Evolutionary conservation across 2,888 invertebrate species (phyloP).

Genomic region (Axea sp.): DNA sequence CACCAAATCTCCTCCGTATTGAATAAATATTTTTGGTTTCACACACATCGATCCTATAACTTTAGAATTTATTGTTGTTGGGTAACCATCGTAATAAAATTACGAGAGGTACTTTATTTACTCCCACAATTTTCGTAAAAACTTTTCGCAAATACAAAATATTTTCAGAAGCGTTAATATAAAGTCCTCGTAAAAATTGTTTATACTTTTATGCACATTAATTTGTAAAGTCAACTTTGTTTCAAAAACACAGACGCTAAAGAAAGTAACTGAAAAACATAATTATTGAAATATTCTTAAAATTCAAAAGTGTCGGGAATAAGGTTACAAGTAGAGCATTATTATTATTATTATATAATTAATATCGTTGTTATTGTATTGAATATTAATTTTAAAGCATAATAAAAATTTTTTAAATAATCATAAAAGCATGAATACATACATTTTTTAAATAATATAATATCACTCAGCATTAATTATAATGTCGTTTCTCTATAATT

Average conservation of each 20-base stretch:
- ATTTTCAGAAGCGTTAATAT: constrained; percentile 24
- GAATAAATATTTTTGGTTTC: constrained; percentile 57
- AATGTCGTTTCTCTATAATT: too few relatives aligned
- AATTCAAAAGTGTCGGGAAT: too few relatives aligned
- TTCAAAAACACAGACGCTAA: not conserved
- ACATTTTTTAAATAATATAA: too few relatives aligned
- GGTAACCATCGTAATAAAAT: constrained; percentile 54
- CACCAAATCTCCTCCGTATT: constrained; percentile 33
- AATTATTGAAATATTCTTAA: constrained; percentile 5
- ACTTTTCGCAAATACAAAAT: constrained; percentile 30
- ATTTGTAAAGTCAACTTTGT: constrained; percentile 18
- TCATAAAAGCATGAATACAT: too few relatives aligned
- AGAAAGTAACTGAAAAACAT: too few relatives aligned
- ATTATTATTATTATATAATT: too few relatives aligned
- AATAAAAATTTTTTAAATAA: too few relatives aligned
- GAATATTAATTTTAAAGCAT: too few relatives aligned
- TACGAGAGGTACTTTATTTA: constrained; percentile 41
- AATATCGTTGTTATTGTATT: too few relatives aligned
- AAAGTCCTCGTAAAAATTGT: constrained; percentile 31
- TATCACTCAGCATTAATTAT: too few relatives aligned
- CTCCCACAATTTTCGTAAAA: constrained; percentile 25
- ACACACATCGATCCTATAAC: constrained; percentile 40
- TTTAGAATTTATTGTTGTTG: constrained; percentile 54
- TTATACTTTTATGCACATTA: constrained; percentile 25
- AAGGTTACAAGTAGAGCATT: too few relatives aligned